phyloP scores from a whole-genome alignment of 1,140 invertebrate genomes.

The Melanaphis sacchari region DNA sequence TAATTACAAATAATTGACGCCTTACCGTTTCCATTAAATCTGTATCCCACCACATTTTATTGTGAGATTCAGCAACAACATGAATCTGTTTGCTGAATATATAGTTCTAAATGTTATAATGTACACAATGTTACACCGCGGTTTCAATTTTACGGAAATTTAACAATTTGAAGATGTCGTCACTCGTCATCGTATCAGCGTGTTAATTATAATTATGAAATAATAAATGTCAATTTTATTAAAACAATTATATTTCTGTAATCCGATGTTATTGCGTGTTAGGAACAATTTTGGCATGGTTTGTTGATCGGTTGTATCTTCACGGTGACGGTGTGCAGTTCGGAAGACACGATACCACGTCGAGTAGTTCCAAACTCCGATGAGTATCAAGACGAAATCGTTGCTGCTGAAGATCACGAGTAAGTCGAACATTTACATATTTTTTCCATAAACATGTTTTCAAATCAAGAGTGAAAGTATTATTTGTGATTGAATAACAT shows the following conservation, averaged over 20 bases:
- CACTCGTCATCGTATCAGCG: neutral
- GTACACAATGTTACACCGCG: neutral
- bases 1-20: neutral
- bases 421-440: neutral
- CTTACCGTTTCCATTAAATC: neutral
- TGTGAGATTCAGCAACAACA: neutral
- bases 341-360: neutral
- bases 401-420: slow-evolving; percentile 21
- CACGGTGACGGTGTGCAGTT: neutral
- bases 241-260: neutral
- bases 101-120: no score
- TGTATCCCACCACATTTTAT: no score
- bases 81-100: neutral
- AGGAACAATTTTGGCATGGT: neutral
- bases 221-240: neutral
- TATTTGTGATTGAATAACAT: neutral
- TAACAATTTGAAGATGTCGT: neutral
- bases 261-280: neutral
- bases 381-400: slow-evolving; percentile 5
- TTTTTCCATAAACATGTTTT: neutral
- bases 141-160: neutral
- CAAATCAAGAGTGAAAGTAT: neutral
- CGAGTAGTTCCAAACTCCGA: neutral
- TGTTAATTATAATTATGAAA: neutral
- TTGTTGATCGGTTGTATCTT: neutral